Percentiles rank a stretch among this genome's conserved stretches.
Conservation (phyloP, 2,888 invertebrate genomes). For the Opisthograptis luteolata region DNA sequence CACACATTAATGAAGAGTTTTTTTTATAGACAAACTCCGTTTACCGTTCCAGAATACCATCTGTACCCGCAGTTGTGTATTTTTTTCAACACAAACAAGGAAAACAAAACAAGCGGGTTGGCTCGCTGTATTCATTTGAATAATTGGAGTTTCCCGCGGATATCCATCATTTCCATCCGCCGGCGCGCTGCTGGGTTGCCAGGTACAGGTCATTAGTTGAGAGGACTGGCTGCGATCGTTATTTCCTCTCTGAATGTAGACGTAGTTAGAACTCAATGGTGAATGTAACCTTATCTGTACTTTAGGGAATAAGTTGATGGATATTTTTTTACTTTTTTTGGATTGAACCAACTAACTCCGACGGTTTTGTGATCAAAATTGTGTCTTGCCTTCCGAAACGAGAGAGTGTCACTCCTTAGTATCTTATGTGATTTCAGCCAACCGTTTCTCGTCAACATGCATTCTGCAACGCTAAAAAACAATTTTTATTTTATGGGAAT, state of each 20-base stretch:
- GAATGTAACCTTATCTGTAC: no score
- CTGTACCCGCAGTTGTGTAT: conserved; percentile 19
- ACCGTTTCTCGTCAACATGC: no score
- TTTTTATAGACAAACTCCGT: background rate
- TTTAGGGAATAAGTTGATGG: no score
- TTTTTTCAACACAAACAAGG: conserved; percentile 32
- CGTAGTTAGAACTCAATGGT: background rate
- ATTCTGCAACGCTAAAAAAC: no score
- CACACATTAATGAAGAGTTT: no score
- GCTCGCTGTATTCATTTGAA: conserved; percentile 69
- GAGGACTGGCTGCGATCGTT: conserved; percentile 5
- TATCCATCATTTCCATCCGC: conserved; percentile 59
- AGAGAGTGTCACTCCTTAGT: no score
- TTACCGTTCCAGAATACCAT: background rate
- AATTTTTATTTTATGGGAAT: no score
- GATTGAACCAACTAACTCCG: no score
- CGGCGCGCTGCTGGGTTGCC: conserved; percentile 22
- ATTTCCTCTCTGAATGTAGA: background rate
- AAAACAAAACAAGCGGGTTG: conserved; percentile 33
- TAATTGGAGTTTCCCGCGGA: conserved; percentile 60
- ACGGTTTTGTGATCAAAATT: no score
- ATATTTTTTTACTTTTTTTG: no score
- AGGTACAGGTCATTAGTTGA: conserved; percentile 24
- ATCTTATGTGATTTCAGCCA: no score
- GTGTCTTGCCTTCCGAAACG: no score